Conservation (phyloP, 2,797 vertebrate species). For the Sciurus carolinensis region DNA sequence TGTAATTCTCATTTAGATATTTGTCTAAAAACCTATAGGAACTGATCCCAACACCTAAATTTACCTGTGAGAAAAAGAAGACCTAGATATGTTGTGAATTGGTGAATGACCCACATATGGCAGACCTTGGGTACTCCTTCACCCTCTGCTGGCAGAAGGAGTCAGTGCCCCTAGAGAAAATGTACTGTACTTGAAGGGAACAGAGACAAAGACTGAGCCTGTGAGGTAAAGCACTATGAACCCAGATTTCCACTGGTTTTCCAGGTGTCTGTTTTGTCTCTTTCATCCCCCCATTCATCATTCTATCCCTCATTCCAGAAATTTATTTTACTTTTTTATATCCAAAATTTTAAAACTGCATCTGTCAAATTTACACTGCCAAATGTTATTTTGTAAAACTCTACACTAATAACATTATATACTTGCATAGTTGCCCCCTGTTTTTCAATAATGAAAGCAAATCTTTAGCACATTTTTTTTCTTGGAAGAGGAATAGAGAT, state of each 20-base stretch:
- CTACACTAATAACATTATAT: not conserved
- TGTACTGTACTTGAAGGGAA: not conserved
- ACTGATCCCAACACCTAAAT: not conserved
- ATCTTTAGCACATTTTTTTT: not conserved
- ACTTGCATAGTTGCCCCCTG: not conserved
- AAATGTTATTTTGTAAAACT: conserved; percentile 42
- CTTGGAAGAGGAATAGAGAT: not conserved
- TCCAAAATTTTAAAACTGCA: not conserved
- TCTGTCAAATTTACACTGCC: not conserved
- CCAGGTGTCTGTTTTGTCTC: not conserved
- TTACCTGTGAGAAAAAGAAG: not conserved
- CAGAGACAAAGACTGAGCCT: too few species aligned
- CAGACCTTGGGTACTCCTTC: fast-evolving
- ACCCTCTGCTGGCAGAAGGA: not conserved
- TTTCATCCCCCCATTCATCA: not conserved
- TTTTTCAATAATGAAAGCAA: conserved; percentile 19
- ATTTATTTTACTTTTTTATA: not conserved
- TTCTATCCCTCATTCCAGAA: not conserved
- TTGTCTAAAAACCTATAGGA: not conserved
- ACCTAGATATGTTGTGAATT: not conserved
- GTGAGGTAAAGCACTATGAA: not conserved
- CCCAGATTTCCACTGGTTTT: not conserved
- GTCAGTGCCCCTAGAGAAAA: not conserved
- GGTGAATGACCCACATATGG: not conserved
- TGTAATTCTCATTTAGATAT: not conserved